Percentiles rank a stretch among this genome's conserved stretches.
phyloP scores from a whole-genome alignment of 2,888 invertebrate genomes.

The Chymomyza caudatula region DNA sequence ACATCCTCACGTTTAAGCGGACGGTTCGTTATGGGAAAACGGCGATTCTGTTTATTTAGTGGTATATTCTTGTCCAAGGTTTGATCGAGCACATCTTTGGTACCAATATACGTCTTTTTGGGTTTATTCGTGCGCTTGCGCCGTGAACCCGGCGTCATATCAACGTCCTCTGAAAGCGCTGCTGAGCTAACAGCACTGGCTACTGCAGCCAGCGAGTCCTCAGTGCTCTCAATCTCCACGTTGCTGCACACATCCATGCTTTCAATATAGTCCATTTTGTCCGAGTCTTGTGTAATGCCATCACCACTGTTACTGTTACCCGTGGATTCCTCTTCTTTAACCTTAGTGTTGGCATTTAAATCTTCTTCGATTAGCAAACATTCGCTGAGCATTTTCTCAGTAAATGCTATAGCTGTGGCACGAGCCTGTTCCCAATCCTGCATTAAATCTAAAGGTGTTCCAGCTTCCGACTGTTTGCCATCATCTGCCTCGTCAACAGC shows the following conservation, averaged over 20 bases:
- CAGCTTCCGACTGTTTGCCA: slow-evolving; percentile 57
- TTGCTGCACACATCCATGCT: slow-evolving; percentile 76
- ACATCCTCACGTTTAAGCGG: slow-evolving; percentile 82
- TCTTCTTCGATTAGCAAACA: slow-evolving; percentile 41
- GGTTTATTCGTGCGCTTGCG: slow-evolving; percentile 65
- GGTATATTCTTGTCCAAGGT: slow-evolving; percentile 76
- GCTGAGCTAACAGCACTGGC: slow-evolving; percentile 33
- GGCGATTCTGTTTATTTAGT: slow-evolving; percentile 81
- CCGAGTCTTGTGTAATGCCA: slow-evolving; percentile 62
- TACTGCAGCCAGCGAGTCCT: slow-evolving; percentile 57
- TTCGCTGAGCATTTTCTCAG: slow-evolving; percentile 51
- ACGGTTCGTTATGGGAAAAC: slow-evolving; percentile 80
- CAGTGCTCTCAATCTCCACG: slow-evolving; percentile 74
- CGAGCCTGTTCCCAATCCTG: slow-evolving; percentile 81
- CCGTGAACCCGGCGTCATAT: slow-evolving; percentile 38
- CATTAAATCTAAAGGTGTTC: slow-evolving; percentile 71
- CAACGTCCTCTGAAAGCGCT: slow-evolving; percentile 51
- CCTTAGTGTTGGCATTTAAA: not conserved
- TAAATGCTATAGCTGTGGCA: slow-evolving; percentile 79
- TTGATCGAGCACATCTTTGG: slow-evolving; percentile 72
- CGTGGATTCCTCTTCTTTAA: slow-evolving; percentile 54
- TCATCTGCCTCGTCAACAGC: slow-evolving; percentile 69
- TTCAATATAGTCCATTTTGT: slow-evolving; percentile 73
- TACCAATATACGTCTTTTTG: slow-evolving; percentile 63
- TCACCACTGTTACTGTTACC: slow-evolving; percentile 21